A percentile compares a stretch with the other conserved stretches of the same genome.
Evolutionary conservation across 2,797 vertebrate genomes (phyloP).

Genomic region (Chromobotia macracanthus): DNA sequence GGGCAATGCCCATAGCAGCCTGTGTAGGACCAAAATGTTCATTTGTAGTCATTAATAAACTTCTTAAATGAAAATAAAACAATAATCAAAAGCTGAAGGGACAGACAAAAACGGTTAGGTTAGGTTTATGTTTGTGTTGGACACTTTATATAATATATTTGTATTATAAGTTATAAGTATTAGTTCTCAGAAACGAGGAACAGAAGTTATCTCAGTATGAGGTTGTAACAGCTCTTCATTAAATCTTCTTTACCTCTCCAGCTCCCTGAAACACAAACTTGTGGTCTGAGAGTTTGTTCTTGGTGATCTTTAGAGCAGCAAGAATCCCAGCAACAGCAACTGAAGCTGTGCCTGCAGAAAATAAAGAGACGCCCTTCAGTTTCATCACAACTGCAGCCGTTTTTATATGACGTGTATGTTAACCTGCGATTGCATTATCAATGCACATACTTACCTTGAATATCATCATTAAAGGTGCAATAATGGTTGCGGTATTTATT

Average conservation of each 20-base stretch:
- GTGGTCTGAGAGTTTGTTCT: constrained; percentile 89
- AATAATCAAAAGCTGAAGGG: too few relatives aligned
- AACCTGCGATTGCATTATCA: neutral
- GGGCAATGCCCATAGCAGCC: constrained; percentile 95
- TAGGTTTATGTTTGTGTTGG: too few relatives aligned
- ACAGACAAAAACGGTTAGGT: too few relatives aligned
- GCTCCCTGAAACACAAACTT: constrained; percentile 97
- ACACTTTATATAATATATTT: too few relatives aligned
- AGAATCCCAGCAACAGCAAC: constrained; percentile 93
- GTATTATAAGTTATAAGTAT: too few relatives aligned
- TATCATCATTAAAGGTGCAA: constrained; percentile 97
- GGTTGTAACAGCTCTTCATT: neutral
- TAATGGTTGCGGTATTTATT: constrained; percentile 92
- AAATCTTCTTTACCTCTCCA: constrained; percentile 82
- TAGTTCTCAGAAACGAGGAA: too few relatives aligned
- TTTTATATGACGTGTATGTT: neutral
- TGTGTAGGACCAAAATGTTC: constrained; percentile 58
- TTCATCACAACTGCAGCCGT: neutral
- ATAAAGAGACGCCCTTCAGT: neutral
- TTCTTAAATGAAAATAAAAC: neutral
- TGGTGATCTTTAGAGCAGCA: constrained; percentile 90
- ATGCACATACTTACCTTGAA: constrained; percentile 83
- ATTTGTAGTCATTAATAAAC: neutral
- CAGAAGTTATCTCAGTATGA: too few relatives aligned
- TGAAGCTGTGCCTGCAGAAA: constrained; percentile 88